Evolutionary conservation across 1,140 invertebrate genomes (phyloP), one percentile per base, ranked within the genome.

Genomic region (Apolygus lucorum): DNA sequence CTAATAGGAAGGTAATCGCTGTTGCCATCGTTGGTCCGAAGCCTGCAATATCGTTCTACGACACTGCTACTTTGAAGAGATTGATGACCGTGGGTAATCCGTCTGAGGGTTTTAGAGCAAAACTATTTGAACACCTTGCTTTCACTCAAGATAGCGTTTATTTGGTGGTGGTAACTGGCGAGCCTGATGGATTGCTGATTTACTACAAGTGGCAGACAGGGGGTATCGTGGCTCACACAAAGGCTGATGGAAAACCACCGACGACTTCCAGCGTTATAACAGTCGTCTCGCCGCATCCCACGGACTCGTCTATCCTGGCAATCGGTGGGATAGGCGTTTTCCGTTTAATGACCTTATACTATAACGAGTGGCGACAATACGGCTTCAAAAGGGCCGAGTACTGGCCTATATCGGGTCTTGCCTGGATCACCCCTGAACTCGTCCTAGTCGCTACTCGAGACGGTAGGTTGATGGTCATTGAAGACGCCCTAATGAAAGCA

Each of bases 381-480:
- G 90, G 90, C 22, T 92, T 89, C 79, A 84, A 87, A 70, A 93
- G 93, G 78, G 85, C 88, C 22, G 91, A 95, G 73, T 85, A 85
- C 72, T 84, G 90, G 70, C 81, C 85, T 72, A 84, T 91, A 71
- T 83, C 85, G 1, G 86, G 84, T 69, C 86, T 87, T 75, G 83
- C 83, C 74, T 90, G 88, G 88, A 71, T 91, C 73, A 88, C 87
- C 25, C 82, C 87, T n/a, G 90, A 93, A 72, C 79, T 87, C 70
- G 81, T 93, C 11, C 79, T 94, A 64, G 87, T 88, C 27, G 91
- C 91, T 0, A 91, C 89, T 0, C 80, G 82, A 54, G 86, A 84
- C 73, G 90, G 91, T 1, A 81, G 84, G 70, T 81, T 93, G 27
- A 81, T 93, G 74, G 79, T 90, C 42, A 84, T 93, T 63, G 91